A percentile compares a stretch with the other conserved stretches of the same genome.
Evolutionary conservation across 2,888 invertebrate genomes (phyloP).

Genomic region (Chironomus tentans): DNA sequence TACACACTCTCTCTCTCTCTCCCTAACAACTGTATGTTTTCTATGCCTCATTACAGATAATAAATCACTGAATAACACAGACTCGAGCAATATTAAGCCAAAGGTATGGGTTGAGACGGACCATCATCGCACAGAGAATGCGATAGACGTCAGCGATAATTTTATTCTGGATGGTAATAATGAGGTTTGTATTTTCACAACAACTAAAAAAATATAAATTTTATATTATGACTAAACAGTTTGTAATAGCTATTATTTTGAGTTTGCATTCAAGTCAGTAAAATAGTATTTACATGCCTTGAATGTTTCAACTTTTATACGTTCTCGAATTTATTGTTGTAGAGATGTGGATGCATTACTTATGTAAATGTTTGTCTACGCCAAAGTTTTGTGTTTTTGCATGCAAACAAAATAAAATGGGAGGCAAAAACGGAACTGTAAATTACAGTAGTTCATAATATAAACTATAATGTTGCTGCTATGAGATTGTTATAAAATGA

Average conservation of each 20-base stretch:
- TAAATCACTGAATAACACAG: conserved; percentile 10
- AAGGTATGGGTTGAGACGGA: conserved; percentile 22
- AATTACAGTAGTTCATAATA: background rate
- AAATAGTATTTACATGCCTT: too few relatives aligned
- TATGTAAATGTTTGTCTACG: background rate
- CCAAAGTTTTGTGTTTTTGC: background rate
- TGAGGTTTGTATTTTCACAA: conserved; percentile 11
- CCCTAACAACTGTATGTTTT: background rate
- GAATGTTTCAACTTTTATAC: too few relatives aligned
- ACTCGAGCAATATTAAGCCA: background rate
- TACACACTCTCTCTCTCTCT: too few relatives aligned
- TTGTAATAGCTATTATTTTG: too few relatives aligned
- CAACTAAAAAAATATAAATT: too few relatives aligned
- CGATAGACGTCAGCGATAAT: conserved; percentile 1
- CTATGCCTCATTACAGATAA: conserved; percentile 19
- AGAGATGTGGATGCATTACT: background rate
- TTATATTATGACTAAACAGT: too few relatives aligned
- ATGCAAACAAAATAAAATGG: background rate
- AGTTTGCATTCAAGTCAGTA: too few relatives aligned
- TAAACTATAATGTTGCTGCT: background rate
- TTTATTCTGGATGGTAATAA: conserved; percentile 1
- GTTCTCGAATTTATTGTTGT: too few relatives aligned
- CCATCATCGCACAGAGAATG: conserved; percentile 9
- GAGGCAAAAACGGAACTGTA: background rate
- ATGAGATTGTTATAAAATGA: background rate